Conservation (phyloP, 1,140 invertebrate species). For the Helicoverpa armigera region DNA sequence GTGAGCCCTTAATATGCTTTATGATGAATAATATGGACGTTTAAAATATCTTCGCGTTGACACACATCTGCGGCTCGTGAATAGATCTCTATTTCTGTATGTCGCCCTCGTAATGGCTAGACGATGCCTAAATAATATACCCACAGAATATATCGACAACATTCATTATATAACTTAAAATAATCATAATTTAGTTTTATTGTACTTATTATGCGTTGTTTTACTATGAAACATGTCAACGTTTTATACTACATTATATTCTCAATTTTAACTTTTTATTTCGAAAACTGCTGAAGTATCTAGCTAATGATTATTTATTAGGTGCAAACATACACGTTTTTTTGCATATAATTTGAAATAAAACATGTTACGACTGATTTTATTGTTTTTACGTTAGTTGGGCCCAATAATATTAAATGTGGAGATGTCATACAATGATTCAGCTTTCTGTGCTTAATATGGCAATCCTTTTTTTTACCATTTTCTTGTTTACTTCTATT, state of each 20-base stretch:
- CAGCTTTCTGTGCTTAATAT: too few species aligned
- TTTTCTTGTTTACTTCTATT: too few species aligned
- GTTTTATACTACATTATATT: neutral
- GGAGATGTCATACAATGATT: too few species aligned
- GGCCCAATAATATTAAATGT: too few species aligned
- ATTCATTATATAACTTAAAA: constrained; percentile 1
- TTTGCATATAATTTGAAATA: too few species aligned
- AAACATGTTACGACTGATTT: too few species aligned
- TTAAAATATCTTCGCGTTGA: constrained; percentile 72
- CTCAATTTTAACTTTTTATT: neutral
- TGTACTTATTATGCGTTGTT: neutral
- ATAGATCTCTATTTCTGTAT: constrained; percentile 77
- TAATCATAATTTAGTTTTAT: constrained; percentile 1
- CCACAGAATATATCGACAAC: neutral
- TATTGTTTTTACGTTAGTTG: too few species aligned
- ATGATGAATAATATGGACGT: constrained; percentile 52
- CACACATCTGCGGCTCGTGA: constrained; percentile 71
- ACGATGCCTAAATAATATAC: constrained; percentile 42
- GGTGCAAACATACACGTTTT: too few species aligned
- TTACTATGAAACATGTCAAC: neutral
- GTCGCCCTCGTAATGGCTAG: constrained; percentile 69
- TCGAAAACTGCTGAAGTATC: neutral
- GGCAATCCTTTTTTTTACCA: too few species aligned
- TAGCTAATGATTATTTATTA: too few species aligned
- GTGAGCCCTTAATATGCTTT: constrained; percentile 54